Evolutionary conservation across 2,113 vertebrate genomes (phyloP).

Genomic region (Gobiocypris rarus): DNA sequence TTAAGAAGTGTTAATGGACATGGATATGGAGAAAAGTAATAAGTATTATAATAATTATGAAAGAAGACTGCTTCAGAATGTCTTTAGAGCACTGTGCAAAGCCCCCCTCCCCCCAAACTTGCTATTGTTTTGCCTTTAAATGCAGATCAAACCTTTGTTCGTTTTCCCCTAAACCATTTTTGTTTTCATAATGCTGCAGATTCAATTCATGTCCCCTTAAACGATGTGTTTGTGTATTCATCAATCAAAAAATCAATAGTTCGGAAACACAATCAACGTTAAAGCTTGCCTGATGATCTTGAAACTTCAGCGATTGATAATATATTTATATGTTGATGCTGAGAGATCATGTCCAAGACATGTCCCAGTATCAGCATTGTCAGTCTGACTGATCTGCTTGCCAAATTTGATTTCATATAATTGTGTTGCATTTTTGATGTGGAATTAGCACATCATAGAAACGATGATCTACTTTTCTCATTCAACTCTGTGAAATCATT

Average conservation of each 20-base stretch:
- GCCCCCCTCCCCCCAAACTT: conserved; percentile 74
- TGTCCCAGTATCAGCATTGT: conserved; percentile 16
- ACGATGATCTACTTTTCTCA: conserved; percentile 20
- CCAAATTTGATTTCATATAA: conserved; percentile 22
- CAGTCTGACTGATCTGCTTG: conserved; percentile 45
- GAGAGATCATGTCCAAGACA: conserved; percentile 48
- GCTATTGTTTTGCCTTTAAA: conserved; percentile 67
- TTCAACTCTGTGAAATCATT: conserved; percentile 19
- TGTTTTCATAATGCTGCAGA: conserved; percentile 69
- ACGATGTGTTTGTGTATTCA: conserved; percentile 14
- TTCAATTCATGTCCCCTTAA: conserved; percentile 59
- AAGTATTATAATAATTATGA: conserved; percentile 79
- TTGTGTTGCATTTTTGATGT: conserved; percentile 28
- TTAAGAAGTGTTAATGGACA: conserved; percentile 67
- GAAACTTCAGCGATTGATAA: conserved; percentile 11
- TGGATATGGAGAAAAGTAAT: conserved; percentile 76
- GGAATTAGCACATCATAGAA: conserved; percentile 24
- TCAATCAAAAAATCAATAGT: conserved; percentile 46
- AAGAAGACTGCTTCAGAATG: conserved; percentile 79
- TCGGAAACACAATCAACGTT: conserved; percentile 50
- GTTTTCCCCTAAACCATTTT: conserved; percentile 66
- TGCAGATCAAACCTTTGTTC: conserved; percentile 72
- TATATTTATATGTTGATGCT: conserved; percentile 44
- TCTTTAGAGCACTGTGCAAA: conserved; percentile 83
- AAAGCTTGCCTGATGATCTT: conserved; percentile 34